A percentile compares a stretch with the other conserved stretches of the same genome.
These are phyloP conservation scores for Caenorhabditis tropicalis DNA, from an alignment of 1,140 invertebrate species.

Conservation along the genomic window DNA sequence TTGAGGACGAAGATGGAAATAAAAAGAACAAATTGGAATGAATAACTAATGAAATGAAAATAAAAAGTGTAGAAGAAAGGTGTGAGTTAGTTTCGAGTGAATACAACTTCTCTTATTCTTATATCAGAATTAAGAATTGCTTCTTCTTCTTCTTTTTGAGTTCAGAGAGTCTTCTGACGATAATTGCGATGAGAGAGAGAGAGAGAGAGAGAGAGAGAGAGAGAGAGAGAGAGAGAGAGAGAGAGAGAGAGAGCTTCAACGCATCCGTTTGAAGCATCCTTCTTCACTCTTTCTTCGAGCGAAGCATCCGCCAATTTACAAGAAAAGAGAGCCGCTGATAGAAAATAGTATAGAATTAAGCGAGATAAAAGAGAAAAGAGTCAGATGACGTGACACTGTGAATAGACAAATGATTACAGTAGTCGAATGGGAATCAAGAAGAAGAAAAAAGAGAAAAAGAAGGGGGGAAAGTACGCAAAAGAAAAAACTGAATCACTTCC, in stretches of 20 bases:
- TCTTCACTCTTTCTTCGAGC: neutral
- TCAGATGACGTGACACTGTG: conserved; percentile 42
- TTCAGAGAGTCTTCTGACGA: conserved; percentile 13
- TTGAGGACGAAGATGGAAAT: too few relatives aligned
- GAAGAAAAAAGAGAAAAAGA: neutral
- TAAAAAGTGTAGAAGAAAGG: too few relatives aligned
- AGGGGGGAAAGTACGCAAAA: neutral
- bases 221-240: too few relatives aligned
- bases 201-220: too few relatives aligned
- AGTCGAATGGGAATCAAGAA: neutral
- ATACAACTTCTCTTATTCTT: too few relatives aligned
- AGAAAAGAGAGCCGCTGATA: conserved; percentile 8
- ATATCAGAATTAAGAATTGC: neutral
- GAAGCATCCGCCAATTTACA: conserved; percentile 33
- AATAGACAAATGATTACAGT: conserved; percentile 45
- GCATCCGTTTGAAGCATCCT: conserved; percentile 3
- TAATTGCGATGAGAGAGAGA: neutral
- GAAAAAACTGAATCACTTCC: conserved; percentile 34
- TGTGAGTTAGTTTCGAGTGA: too few relatives aligned
- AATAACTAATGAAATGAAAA: too few relatives aligned
- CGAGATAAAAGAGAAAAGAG: neutral
- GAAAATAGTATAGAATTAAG: neutral
- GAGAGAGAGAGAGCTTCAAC: conserved; percentile 1
- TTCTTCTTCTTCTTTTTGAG: neutral
- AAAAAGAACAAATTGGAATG: too few relatives aligned